Percentiles rank a stretch among this genome's conserved stretches.
These are phyloP conservation scores for Sinosuthora webbiana DNA, from an alignment of 2,113 vertebrate genomes.

Conservation along the genomic window DNA sequence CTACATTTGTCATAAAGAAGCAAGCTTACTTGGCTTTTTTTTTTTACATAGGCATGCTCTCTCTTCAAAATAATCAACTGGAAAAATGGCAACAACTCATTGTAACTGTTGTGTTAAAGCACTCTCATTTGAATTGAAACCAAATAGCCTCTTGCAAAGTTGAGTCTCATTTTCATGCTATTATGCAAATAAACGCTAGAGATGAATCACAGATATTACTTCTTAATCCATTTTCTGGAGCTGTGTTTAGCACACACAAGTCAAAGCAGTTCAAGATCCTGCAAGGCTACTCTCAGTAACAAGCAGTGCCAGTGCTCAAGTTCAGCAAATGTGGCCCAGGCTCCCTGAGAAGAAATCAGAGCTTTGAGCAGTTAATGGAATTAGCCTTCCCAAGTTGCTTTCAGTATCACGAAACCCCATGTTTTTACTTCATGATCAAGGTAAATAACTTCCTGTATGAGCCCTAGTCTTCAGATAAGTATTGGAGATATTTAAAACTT, in stretches of 20 bases:
- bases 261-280: neutral
- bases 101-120: slow-evolving; percentile 34
- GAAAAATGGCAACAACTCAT: slow-evolving; percentile 35
- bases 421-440: neutral
- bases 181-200: slow-evolving; percentile 52
- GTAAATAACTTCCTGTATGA: neutral
- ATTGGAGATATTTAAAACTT: neutral
- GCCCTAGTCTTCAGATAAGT: neutral
- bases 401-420: neutral
- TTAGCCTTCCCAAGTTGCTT: neutral
- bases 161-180: slow-evolving; percentile 7
- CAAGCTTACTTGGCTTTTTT: neutral
- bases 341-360: neutral
- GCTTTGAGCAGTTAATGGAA: neutral
- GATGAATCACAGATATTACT: slow-evolving; percentile 43
- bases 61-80: slow-evolving; percentile 35
- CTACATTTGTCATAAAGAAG: neutral
- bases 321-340: rapidly evolving
- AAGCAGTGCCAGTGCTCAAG: neutral
- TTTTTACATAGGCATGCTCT: neutral
- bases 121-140: slow-evolving; percentile 21
- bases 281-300: neutral
- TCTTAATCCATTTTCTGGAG: slow-evolving; percentile 41
- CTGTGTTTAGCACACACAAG: neutral
- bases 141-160: slow-evolving; percentile 7